phyloP scores from a whole-genome alignment of 1,140 invertebrate genomes.

The Bombus pascuorum region DNA sequence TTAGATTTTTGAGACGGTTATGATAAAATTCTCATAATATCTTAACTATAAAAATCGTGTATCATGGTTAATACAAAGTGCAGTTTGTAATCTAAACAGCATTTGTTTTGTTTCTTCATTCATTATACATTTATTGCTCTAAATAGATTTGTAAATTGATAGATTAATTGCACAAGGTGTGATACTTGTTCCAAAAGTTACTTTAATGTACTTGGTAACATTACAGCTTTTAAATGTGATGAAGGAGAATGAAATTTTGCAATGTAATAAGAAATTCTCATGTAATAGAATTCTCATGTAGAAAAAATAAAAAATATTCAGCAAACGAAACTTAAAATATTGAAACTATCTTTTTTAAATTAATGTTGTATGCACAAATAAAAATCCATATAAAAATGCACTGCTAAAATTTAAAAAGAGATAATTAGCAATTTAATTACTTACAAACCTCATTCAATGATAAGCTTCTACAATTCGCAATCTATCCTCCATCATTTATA shows the following conservation, averaged over 20 bases:
- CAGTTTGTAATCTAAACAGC: constrained; percentile 50
- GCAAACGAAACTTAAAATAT: not conserved
- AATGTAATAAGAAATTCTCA: constrained; percentile 30
- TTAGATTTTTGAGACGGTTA: constrained; percentile 25
- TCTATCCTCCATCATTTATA: constrained; percentile 50
- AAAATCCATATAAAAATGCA: constrained; percentile 26
- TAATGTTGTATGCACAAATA: not conserved
- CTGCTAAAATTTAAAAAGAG: constrained; percentile 12
- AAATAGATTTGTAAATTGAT: constrained; percentile 51
- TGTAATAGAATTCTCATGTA: constrained; percentile 15
- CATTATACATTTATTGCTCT: constrained; percentile 65
- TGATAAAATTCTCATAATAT: constrained; percentile 37
- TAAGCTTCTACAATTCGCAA: not conserved
- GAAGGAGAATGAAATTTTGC: constrained; percentile 9
- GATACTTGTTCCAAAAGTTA: constrained; percentile 30
- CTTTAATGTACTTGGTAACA: constrained; percentile 28
- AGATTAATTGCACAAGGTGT: constrained; percentile 47
- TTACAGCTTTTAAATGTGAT: constrained; percentile 33
- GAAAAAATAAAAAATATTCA: constrained; percentile 1
- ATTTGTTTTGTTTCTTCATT: constrained; percentile 50
- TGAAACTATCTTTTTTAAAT: not conserved
- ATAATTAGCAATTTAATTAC: constrained; percentile 12
- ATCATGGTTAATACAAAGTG: constrained; percentile 55
- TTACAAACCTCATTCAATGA: constrained; percentile 4
- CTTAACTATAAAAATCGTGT: constrained; percentile 41